Conservation (phyloP, 2,113 vertebrate species). For the Dipodomys merriami region DNA sequence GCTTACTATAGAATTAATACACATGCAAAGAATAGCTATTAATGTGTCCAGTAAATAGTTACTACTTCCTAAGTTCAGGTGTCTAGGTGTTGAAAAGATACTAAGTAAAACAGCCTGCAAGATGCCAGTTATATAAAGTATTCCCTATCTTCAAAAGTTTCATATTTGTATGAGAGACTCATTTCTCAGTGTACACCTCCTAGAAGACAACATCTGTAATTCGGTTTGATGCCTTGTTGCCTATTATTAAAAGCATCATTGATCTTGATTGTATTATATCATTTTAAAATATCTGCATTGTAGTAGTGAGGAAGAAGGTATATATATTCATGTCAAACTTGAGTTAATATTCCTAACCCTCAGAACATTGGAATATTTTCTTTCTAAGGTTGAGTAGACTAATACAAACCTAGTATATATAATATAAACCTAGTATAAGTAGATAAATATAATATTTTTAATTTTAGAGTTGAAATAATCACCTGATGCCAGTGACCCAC, state of each 20-base stretch:
- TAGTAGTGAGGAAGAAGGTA: neutral
- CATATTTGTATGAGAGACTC: neutral
- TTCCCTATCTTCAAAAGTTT: constrained; percentile 1
- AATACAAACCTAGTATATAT: neutral
- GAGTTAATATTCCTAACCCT: neutral
- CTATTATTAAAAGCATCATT: neutral
- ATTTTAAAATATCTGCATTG: neutral
- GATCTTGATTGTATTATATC: neutral
- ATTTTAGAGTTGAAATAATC: neutral
- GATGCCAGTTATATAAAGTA: neutral
- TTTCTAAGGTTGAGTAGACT: neutral
- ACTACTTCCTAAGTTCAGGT: neutral
- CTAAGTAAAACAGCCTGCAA: neutral
- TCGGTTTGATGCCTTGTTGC: neutral
- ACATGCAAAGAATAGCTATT: neutral
- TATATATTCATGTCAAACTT: neutral
- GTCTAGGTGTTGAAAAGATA: neutral
- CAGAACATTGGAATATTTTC: neutral
- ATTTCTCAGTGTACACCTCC: neutral
- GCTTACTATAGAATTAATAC: neutral
- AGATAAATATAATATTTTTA: neutral
- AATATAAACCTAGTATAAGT: neutral
- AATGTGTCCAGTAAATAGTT: neutral
- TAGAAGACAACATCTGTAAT: neutral
- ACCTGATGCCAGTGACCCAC: no score